Evolutionary conservation across 2,888 invertebrate species (phyloP).

Genomic region (Drosophila birchii): DNA sequence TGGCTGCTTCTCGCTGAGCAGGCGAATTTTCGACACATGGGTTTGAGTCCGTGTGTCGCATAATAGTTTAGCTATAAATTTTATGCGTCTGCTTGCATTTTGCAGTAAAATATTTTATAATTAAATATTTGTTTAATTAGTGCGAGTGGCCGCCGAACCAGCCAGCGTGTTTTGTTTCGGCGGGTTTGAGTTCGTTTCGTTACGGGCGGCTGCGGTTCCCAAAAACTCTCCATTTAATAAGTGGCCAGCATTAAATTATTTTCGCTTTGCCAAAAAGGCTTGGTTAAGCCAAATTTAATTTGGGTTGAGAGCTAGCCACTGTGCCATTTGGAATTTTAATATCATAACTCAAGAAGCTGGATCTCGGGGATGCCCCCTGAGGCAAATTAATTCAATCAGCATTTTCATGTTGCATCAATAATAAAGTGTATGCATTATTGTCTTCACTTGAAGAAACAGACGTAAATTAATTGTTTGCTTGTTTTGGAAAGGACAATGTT

Average conservation of each 20-base stretch:
- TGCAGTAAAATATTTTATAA: constrained; percentile 75
- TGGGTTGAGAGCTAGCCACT: constrained; percentile 1
- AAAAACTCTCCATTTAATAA: constrained; percentile 53
- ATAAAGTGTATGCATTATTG: not conserved
- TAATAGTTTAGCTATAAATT: constrained; percentile 77
- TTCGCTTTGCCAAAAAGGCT: constrained; percentile 13
- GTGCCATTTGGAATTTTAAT: not conserved
- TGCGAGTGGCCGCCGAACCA: constrained; percentile 55
- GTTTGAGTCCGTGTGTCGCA: constrained; percentile 49
- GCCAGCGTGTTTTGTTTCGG: constrained; percentile 18
- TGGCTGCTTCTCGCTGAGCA: constrained; percentile 50
- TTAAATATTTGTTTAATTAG: constrained; percentile 80
- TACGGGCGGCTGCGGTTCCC: constrained; percentile 24
- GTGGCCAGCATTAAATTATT: constrained; percentile 44
- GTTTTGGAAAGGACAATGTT: not conserved
- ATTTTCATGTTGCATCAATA: not conserved
- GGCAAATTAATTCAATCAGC: not conserved
- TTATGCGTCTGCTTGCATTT: constrained; percentile 69
- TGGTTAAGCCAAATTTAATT: constrained; percentile 35
- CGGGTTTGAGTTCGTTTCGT: constrained; percentile 1
- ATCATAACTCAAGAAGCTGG: not conserved
- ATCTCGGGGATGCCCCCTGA: not conserved
- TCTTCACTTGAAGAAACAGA: not conserved
- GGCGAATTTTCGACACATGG: constrained; percentile 40
- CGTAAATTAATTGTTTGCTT: not conserved